Evolutionary conservation across 2,797 vertebrate genomes (phyloP).

Genomic region (Serranus cabrilla): DNA sequence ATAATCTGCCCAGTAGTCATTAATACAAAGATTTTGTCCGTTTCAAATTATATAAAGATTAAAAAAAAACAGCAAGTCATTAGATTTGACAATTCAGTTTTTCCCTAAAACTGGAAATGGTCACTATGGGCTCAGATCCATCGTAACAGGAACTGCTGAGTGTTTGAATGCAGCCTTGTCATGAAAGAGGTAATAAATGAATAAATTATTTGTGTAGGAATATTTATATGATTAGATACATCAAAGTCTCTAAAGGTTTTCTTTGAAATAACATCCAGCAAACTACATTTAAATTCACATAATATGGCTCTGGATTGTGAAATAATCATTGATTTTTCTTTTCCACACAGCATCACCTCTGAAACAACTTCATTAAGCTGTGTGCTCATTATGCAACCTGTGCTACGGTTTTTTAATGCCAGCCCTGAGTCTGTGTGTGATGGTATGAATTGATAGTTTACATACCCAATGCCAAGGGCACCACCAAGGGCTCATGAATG

Average conservation of each 20-base stretch:
- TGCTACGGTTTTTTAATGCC: slow-evolving; percentile 69
- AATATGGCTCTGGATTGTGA: slow-evolving; percentile 37
- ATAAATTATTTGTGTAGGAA: slow-evolving; percentile 17
- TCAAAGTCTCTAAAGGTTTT: slow-evolving; percentile 20
- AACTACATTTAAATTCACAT: slow-evolving; percentile 48
- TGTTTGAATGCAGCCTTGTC: slow-evolving; percentile 1
- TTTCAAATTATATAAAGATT: not conserved
- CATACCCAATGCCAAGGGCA: slow-evolving; percentile 83
- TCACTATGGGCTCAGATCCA: slow-evolving; percentile 6
- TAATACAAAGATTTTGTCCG: not conserved
- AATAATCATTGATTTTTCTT: slow-evolving; percentile 62
- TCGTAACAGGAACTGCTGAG: slow-evolving; percentile 1
- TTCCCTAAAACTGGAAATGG: slow-evolving; percentile 25
- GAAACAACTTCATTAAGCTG: slow-evolving; percentile 75
- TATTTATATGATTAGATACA: slow-evolving; percentile 12
- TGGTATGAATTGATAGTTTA: slow-evolving; percentile 80
- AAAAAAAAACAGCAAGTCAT: not conserved
- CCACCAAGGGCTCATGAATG: slow-evolving; percentile 84
- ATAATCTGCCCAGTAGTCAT: not conserved
- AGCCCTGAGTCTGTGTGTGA: slow-evolving; percentile 65
- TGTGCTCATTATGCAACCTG: slow-evolving; percentile 72
- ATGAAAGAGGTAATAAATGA: slow-evolving; percentile 13
- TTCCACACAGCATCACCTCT: slow-evolving; percentile 57
- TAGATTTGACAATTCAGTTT: slow-evolving; percentile 4
- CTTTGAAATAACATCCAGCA: slow-evolving; percentile 24